phyloP scores from a whole-genome alignment of 2,797 vertebrate species.

The Epinephelus awoara region DNA sequence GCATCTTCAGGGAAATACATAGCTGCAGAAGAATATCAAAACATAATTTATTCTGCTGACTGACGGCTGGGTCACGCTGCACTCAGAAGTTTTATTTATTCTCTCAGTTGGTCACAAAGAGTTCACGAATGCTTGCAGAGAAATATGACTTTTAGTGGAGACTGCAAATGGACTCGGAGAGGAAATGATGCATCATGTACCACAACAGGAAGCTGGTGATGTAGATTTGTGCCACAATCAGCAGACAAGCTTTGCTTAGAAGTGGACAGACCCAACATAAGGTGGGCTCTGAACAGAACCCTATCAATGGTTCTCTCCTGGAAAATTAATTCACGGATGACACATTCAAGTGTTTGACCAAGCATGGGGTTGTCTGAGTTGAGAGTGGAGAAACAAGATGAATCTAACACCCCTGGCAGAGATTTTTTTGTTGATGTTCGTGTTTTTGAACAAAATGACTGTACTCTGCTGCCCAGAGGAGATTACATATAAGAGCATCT shows the following conservation, averaged over 20 bases:
- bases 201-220: not conserved
- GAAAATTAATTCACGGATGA: not conserved
- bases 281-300: not conserved
- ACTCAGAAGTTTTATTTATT: conserved; percentile 18
- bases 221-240: not conserved
- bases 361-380: not conserved
- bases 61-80: conserved; percentile 24
- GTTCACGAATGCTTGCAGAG: conserved; percentile 2
- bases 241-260: not conserved
- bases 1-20: conserved; percentile 5
- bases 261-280: not conserved
- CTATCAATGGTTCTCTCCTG: not conserved
- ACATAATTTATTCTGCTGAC: conserved; percentile 19
- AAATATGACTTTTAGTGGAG: conserved; percentile 20
- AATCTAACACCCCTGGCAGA: conserved; percentile 6
- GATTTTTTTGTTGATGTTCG: conserved; percentile 2
- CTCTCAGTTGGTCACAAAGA: not conserved
- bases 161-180: conserved; percentile 1
- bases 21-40: conserved; percentile 27
- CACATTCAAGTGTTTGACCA: not conserved
- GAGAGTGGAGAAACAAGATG: conserved; percentile 16
- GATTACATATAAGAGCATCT: conserved; percentile 6
- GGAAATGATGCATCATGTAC: conserved; percentile 4
- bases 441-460: conserved; percentile 26
- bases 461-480: not conserved